These are phyloP conservation scores for Litocranius walleri DNA, from an alignment of 2,113 vertebrate species.

Conservation along the genomic window DNA sequence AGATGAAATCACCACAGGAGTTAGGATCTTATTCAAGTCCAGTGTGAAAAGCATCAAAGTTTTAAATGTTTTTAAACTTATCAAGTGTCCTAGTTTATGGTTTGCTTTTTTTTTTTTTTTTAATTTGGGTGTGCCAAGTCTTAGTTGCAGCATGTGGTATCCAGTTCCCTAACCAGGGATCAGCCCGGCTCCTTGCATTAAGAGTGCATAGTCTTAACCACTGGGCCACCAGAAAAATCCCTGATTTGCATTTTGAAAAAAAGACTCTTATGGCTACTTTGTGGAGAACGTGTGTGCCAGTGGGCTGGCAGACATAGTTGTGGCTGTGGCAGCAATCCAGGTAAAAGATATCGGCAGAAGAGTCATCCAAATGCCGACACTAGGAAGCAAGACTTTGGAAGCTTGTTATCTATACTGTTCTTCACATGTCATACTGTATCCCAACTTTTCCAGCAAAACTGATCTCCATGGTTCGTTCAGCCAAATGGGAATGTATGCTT, in stretches of 20 bases:
- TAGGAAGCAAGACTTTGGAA: background rate
- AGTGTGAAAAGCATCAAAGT: background rate
- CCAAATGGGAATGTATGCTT: background rate
- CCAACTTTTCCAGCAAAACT: background rate
- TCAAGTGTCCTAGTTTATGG: background rate
- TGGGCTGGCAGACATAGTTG: background rate
- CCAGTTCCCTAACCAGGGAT: background rate
- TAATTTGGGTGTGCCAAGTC: background rate
- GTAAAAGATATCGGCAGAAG: background rate
- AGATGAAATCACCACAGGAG: background rate
- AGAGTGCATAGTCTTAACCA: background rate
- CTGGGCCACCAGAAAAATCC: background rate
- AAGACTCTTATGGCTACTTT: background rate
- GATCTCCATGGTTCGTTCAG: background rate
- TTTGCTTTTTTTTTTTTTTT: background rate
- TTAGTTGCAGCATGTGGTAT: background rate
- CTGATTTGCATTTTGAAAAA: background rate
- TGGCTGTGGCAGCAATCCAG: background rate
- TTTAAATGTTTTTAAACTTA: background rate
- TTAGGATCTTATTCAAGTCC: background rate
- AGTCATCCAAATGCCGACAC: background rate
- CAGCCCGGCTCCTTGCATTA: background rate
- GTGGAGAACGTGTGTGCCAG: background rate
- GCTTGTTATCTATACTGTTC: background rate
- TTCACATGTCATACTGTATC: background rate